Percentiles rank a stretch among this genome's conserved stretches.
Evolutionary conservation across 2,113 vertebrate species (phyloP).

Genomic region (Chunga burmeisteri): DNA sequence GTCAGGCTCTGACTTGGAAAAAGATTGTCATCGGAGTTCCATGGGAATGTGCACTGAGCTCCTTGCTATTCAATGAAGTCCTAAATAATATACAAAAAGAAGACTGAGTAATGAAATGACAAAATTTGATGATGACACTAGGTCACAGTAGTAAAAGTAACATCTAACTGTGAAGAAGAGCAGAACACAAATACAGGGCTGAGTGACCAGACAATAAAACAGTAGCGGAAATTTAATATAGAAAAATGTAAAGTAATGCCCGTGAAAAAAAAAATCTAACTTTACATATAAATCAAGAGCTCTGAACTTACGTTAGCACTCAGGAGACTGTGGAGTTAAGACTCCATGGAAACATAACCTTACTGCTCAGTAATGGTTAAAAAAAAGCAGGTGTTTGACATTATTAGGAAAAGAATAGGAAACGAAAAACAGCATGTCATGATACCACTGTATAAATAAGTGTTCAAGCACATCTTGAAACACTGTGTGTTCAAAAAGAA

Average conservation of each 20-base stretch:
- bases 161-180: background rate
- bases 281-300: background rate
- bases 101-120: background rate
- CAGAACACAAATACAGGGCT: background rate
- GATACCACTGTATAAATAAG: background rate
- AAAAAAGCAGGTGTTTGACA: background rate
- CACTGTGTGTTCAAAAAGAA: background rate
- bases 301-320: background rate
- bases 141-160: background rate
- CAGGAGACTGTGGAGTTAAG: background rate
- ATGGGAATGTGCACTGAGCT: background rate
- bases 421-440: background rate
- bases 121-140: background rate
- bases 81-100: background rate
- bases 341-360: background rate
- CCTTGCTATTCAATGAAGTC: background rate
- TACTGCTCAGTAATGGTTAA: background rate
- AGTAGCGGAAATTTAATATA: background rate
- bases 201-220: background rate
- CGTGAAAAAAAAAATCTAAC: background rate
- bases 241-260: background rate
- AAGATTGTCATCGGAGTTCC: background rate
- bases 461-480: background rate
- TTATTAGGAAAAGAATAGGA: background rate
- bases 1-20: background rate